phyloP scores from a whole-genome alignment of 2,888 invertebrate species.

The Tipula helvola region DNA sequence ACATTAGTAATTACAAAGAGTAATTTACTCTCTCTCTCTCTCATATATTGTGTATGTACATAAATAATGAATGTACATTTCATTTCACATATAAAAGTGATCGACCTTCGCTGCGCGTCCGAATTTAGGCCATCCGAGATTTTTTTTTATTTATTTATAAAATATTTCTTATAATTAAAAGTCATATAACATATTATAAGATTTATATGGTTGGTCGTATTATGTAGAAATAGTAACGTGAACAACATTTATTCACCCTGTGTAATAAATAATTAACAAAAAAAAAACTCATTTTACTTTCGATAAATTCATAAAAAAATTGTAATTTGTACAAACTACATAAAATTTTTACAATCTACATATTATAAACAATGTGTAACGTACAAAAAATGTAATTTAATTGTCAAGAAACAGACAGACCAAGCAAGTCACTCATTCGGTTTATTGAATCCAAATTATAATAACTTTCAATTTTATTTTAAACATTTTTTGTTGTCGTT shows the following conservation, averaged over 20 bases:
- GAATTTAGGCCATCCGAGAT: not conserved
- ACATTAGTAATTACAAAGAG: too few species aligned
- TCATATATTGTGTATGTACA: not conserved
- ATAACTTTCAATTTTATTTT: not conserved
- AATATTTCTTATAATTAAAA: not conserved
- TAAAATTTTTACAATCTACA: not conserved
- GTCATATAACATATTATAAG: not conserved
- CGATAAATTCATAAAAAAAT: not conserved
- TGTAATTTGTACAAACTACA: not conserved
- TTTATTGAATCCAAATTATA: not conserved
- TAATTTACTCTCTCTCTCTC: not conserved
- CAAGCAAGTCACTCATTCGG: not conserved
- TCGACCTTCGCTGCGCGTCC: not conserved
- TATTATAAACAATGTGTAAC: not conserved
- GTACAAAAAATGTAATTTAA: not conserved
- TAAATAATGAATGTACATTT: not conserved
- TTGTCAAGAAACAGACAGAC: not conserved
- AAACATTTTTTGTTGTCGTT: not conserved
- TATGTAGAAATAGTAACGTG: not conserved
- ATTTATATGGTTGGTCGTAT: too few species aligned
- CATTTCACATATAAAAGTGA: not conserved
- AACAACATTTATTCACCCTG: not conserved
- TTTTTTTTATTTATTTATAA: not conserved
- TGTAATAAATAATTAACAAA: not conserved
- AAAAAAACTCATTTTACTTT: not conserved